Conservation (phyloP, 2,113 vertebrate species). For the Phaethon lepturus region DNA sequence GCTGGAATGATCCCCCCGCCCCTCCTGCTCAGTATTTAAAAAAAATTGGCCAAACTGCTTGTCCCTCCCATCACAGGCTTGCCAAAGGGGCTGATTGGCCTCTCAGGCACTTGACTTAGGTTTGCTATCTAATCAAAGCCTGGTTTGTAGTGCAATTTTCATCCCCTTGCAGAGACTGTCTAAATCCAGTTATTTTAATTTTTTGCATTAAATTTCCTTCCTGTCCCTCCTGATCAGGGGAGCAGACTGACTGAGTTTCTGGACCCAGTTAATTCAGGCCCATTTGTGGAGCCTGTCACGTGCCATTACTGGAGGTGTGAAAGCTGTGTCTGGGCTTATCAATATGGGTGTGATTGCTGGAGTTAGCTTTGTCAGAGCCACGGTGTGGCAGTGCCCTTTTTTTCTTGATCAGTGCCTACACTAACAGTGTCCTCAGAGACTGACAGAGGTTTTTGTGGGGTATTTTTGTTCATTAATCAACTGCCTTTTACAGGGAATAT, state of each 20-base stretch:
- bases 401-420: not conserved
- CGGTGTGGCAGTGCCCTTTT: not conserved
- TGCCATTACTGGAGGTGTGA: slow-evolving; percentile 4
- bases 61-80: not conserved
- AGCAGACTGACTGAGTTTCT: slow-evolving; percentile 21
- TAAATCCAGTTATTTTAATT: not conserved
- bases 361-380: not conserved
- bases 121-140: not conserved
- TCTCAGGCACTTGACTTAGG: not conserved
- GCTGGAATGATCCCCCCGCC: not conserved
- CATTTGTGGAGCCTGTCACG: not conserved
- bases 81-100: not conserved
- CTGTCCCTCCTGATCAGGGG: not conserved
- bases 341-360: not conserved
- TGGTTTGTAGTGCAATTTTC: not conserved
- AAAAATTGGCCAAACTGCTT: not conserved
- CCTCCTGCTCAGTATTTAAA: not conserved
- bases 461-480: not conserved
- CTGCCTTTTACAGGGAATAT: not conserved
- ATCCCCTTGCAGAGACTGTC: not conserved
- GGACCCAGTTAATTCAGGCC: not conserved
- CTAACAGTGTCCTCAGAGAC: not conserved
- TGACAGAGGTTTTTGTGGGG: not conserved
- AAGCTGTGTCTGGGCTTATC: slow-evolving; percentile 22
- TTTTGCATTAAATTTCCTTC: not conserved